phyloP scores from a whole-genome alignment of 2,797 vertebrate species.

The Acanthurus leucopareius region DNA sequence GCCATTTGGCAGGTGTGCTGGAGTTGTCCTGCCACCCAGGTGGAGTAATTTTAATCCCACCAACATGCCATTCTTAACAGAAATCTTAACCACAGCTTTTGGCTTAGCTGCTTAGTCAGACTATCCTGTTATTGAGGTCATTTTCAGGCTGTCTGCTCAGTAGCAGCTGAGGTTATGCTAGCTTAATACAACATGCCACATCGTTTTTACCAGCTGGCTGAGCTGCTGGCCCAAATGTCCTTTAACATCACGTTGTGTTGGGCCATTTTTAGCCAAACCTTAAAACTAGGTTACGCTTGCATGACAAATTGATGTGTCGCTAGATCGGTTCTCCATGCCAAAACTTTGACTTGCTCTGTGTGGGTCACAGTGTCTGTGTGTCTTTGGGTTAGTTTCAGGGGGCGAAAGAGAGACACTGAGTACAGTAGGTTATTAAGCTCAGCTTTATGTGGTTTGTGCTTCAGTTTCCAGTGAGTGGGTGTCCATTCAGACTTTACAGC shows the following conservation, averaged over 20 bases:
- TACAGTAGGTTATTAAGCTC: constrained; percentile 26
- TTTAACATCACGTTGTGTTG: constrained; percentile 36
- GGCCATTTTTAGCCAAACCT: constrained; percentile 50
- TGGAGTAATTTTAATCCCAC: neutral
- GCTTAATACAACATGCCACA: constrained; percentile 45
- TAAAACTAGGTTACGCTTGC: constrained; percentile 56
- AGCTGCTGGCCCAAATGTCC: constrained; percentile 41
- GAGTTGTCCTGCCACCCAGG: neutral
- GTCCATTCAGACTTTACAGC: constrained; percentile 40
- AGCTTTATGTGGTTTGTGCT: constrained; percentile 43
- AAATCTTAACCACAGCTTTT: constrained; percentile 3
- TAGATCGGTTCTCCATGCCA: constrained; percentile 8
- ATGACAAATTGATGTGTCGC: constrained; percentile 54
- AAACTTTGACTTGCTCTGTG: constrained; percentile 10
- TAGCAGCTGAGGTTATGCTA: constrained; percentile 9
- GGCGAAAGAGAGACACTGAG: neutral
- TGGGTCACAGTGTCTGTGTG: constrained; percentile 8
- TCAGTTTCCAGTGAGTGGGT: neutral
- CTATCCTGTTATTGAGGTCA: constrained; percentile 9
- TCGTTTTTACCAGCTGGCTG: constrained; percentile 44
- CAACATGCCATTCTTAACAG: constrained; percentile 11
- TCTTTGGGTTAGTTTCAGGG: constrained; percentile 11
- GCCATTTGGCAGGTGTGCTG: too few relatives aligned
- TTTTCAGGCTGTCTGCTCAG: constrained; percentile 17
- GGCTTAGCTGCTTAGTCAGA: neutral